These are phyloP conservation scores for Elgaria multicarinata DNA, from an alignment of 2,113 vertebrate genomes.

Conservation along the genomic window DNA sequence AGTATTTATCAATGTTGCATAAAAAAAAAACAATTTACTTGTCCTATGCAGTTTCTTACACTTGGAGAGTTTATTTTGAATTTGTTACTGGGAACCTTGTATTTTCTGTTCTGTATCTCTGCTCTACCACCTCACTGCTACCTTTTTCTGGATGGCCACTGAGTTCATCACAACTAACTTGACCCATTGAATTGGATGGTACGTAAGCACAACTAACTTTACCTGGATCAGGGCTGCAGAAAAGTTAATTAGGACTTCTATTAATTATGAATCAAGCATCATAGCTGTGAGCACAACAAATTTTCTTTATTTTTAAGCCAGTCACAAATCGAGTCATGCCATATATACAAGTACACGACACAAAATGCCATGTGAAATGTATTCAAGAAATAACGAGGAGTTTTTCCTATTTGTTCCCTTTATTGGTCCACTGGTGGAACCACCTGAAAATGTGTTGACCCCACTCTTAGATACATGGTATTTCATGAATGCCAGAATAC, in stretches of 20 bases:
- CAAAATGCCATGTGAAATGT: constrained; percentile 24
- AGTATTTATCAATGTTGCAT: too few species aligned
- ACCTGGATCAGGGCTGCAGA: background rate
- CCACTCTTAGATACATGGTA: background rate
- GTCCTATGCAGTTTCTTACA: too few species aligned
- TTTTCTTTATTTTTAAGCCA: constrained; percentile 68
- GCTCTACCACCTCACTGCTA: background rate
- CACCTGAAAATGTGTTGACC: background rate
- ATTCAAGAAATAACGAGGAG: constrained; percentile 22
- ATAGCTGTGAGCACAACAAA: constrained; percentile 46
- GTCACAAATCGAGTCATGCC: constrained; percentile 49
- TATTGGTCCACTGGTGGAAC: background rate
- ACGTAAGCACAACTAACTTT: background rate
- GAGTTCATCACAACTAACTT: background rate
- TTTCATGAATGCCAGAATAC: background rate
- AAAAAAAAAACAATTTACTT: too few species aligned
- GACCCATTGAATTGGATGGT: background rate
- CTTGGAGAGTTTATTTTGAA: too few species aligned
- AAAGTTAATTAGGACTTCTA: background rate
- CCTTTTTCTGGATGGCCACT: background rate
- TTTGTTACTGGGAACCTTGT: too few species aligned
- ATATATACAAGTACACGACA: constrained; percentile 48
- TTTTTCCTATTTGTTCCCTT: background rate
- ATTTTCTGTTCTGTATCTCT: too few species aligned
- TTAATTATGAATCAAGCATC: constrained; percentile 21